Percentiles rank a stretch among this genome's conserved stretches.
phyloP scores from a whole-genome alignment of 92 coral and sea anemone genomes.

The Bergia puertoricense region DNA sequence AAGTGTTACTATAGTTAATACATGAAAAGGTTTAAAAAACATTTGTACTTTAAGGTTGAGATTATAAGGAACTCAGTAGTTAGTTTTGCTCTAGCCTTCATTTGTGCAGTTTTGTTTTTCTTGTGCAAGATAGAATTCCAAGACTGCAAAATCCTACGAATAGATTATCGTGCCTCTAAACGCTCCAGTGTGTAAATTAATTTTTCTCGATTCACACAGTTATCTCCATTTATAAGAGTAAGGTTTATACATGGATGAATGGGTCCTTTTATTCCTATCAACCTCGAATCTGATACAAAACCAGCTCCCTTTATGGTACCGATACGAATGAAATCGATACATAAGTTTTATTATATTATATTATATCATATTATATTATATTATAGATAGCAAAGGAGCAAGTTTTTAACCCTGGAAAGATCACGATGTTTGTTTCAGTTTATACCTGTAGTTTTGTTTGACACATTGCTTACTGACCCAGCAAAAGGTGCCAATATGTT shows the following conservation, averaged over 20 bases:
- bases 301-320: neutral
- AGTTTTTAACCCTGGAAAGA: neutral
- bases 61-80: no score
- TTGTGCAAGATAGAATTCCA: neutral
- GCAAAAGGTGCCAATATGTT: neutral
- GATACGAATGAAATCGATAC: neutral
- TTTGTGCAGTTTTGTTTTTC: neutral
- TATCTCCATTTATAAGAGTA: no score
- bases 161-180: neutral
- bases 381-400: no score
- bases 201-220: neutral
- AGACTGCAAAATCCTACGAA: neutral
- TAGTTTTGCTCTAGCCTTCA: neutral
- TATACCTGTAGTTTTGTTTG: conserved; percentile 39
- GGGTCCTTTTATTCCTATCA: neutral
- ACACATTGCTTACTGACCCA: conserved; percentile 30
- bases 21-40: no score
- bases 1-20: neutral
- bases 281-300: neutral
- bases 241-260: neutral
- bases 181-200: neutral
- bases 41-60: no score
- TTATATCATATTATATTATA: no score
- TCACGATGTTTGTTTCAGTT: no score
- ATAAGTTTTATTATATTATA: no score